Evolutionary conservation across 2,888 invertebrate species (phyloP).

Genomic region (Charanyca ferruginea): DNA sequence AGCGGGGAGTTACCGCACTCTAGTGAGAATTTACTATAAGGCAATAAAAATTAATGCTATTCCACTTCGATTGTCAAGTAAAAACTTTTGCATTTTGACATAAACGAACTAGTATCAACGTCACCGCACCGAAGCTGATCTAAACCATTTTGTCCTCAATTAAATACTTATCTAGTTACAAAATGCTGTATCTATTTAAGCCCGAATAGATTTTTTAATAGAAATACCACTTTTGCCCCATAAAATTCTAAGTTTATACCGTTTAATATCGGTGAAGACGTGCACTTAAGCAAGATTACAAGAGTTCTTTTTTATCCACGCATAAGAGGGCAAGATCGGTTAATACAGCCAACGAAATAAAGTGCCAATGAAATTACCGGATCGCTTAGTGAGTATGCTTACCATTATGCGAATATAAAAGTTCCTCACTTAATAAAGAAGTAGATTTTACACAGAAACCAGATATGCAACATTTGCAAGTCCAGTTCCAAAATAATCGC

Average conservation of each 20-base stretch:
- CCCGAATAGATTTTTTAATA: slow-evolving; percentile 65
- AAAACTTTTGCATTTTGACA: slow-evolving; percentile 60
- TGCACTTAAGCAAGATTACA: slow-evolving; percentile 77
- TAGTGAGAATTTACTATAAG: slow-evolving; percentile 71
- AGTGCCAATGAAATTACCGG: slow-evolving; percentile 79
- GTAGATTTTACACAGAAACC: slow-evolving; percentile 83
- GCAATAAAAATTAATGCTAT: slow-evolving; percentile 68
- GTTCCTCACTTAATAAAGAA: slow-evolving; percentile 85
- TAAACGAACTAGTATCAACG: slow-evolving; percentile 43
- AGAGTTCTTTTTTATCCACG: slow-evolving; percentile 69
- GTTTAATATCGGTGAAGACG: slow-evolving; percentile 72
- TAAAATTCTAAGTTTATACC: slow-evolving; percentile 76
- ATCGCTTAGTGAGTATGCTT: slow-evolving; percentile 81
- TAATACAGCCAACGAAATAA: slow-evolving; percentile 79
- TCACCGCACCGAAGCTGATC: slow-evolving; percentile 6
- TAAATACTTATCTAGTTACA: slow-evolving; percentile 47
- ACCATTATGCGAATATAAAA: slow-evolving; percentile 82
- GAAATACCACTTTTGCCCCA: slow-evolving; percentile 73
- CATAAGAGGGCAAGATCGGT: slow-evolving; percentile 64
- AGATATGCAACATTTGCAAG: slow-evolving; percentile 78
- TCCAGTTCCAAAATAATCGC: slow-evolving; percentile 83
- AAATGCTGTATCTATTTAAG: slow-evolving; percentile 44
- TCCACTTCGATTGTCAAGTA: slow-evolving; percentile 52
- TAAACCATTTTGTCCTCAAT: slow-evolving; percentile 45
- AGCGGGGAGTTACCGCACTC: slow-evolving; percentile 77